Base-by-base conservation (phyloP, 2,113 vertebrate genomes). In the Paramisgurnus dabryanus region DNA sequence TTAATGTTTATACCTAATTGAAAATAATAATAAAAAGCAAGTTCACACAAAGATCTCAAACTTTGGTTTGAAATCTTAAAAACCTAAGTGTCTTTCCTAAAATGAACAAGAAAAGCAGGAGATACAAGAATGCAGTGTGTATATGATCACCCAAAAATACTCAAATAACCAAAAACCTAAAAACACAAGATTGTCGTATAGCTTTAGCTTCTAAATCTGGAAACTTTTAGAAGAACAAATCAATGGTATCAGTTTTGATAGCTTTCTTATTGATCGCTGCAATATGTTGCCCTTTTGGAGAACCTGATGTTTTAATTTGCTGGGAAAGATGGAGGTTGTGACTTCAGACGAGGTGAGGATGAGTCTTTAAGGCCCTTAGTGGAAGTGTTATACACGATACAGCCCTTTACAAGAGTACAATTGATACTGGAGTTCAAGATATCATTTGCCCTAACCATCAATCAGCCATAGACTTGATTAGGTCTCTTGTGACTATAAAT, bases 191-290 rank as follows among this genome's bases (percentile, higher is more conserved):
- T 57, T 6, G 6, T 57, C 2, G 7, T 6, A 57, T 18, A n/a
- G 13, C 18, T 73, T 72, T 58, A 40, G 5, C 34, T 40, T 43
- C 15, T 55, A 17, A 13, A 73, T 58, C 15, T 18, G 12, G 50
- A 40, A n/a, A n/a, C 34, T 49, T n/a, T 64, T 76, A n/a, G 18
- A 15, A 67, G 63, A 17, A 67, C 67, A 17, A 50, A 67, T 80
- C 74, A 74, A 78, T 73, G 41, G 34, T 55, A 74, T 81, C 70
- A 27, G 50, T 61, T 73, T 55, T 67, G 63, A 43, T 60, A 55
- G 76, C 43, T 78, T 47, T 18, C 10, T 47, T 22, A 80, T 67
- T 15, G 73, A 80, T 76, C 71, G 55, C 47, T 60, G 34, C 11
- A 67, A 49, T 49, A 69, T 66, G 41, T 39, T 50, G 58, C 53